phyloP scores from a whole-genome alignment of 2,113 vertebrate species.

The Malurus melanocephalus region DNA sequence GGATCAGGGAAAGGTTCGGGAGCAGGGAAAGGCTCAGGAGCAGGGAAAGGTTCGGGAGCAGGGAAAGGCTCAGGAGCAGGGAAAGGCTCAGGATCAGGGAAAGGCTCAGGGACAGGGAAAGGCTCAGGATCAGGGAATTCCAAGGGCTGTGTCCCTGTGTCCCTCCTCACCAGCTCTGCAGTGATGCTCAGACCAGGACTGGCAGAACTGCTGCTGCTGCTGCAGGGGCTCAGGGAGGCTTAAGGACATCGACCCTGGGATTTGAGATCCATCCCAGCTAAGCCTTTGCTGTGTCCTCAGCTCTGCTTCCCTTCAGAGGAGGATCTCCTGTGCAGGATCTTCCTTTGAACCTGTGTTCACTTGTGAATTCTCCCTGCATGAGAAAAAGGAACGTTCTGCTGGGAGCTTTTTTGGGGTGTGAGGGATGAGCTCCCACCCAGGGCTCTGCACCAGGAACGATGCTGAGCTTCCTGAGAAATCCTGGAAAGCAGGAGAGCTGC shows the following conservation, averaged over 20 bases:
- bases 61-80: not conserved
- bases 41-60: not conserved
- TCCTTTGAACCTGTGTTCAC: not conserved
- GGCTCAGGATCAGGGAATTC: not conserved
- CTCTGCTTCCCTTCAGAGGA: not conserved
- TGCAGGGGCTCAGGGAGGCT: not conserved
- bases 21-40: not conserved
- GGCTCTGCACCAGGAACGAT: not conserved
- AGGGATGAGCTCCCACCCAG: not conserved
- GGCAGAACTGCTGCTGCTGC: fast-evolving
- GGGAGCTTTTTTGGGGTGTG: not conserved
- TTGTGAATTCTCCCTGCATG: fast-evolving
- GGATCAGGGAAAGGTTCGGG: not conserved
- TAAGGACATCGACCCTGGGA: not conserved
- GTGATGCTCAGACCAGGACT: fast-evolving
- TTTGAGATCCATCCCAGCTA: not conserved
- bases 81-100: not conserved
- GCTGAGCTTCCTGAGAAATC: not conserved
- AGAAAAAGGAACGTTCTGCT: not conserved
- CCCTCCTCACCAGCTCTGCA: not conserved
- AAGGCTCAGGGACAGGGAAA: not conserved
- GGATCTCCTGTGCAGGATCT: not conserved
- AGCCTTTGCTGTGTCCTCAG: not conserved
- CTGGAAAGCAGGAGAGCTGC: not conserved
- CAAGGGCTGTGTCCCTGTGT: fast-evolving